These are phyloP conservation scores for Yponomeuta malinellus DNA, from an alignment of 2,888 invertebrate species.

Conservation along the genomic window DNA sequence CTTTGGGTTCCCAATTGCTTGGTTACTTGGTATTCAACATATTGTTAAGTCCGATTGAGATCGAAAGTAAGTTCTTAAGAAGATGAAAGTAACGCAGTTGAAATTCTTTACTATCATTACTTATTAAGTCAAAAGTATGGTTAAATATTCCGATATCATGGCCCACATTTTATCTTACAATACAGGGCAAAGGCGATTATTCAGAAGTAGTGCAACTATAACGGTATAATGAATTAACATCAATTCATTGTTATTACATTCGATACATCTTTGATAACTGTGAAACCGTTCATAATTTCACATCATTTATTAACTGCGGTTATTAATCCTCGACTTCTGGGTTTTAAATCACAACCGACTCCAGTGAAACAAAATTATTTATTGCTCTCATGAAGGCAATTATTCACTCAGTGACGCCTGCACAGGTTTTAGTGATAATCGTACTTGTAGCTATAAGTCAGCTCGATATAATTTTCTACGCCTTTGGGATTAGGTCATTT, in stretches of 20 bases:
- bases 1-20: no score
- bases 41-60: no score
- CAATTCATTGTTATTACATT: not conserved
- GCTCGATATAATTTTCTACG: conserved; percentile 35
- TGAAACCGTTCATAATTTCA: conserved; percentile 17
- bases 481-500: conserved; percentile 41
- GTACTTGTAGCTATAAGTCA: conserved; percentile 38
- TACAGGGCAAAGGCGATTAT: not conserved
- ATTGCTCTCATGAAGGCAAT: conserved; percentile 32
- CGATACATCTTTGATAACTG: conserved; percentile 13
- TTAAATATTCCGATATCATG: not conserved
- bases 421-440: conserved; percentile 40
- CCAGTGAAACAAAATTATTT: conserved; percentile 25
- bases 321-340: conserved; percentile 23
- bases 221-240: not conserved
- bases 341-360: conserved; percentile 23
- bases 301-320: conserved; percentile 17
- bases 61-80: no score
- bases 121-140: no score
- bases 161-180: not conserved
- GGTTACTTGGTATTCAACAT: no score
- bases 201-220: not conserved
- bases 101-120: no score
- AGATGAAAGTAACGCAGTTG: no score
- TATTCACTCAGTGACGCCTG: conserved; percentile 42